phyloP scores from a whole-genome alignment of 2,797 vertebrate genomes.

The Alca torda region DNA sequence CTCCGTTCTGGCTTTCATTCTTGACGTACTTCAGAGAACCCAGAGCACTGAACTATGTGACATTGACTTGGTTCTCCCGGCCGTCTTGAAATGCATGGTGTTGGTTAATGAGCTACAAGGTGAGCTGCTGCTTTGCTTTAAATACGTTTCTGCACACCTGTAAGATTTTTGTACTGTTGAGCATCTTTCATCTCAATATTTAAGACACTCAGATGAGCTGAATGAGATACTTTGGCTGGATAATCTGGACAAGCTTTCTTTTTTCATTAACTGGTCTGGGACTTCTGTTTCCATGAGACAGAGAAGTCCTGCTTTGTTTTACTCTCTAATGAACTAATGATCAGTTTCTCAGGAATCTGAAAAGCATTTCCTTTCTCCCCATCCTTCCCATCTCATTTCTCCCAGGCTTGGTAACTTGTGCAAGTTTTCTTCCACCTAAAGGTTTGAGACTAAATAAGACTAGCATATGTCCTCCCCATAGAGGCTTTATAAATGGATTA shows the following conservation, averaged over 20 bases:
- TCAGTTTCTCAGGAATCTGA: not conserved
- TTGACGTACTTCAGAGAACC: constrained; percentile 85
- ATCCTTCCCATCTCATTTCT: not conserved
- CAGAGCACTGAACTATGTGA: constrained; percentile 79
- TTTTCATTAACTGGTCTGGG: not conserved
- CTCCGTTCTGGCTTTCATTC: constrained; percentile 83
- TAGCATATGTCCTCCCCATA: not conserved
- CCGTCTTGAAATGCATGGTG: constrained; percentile 86
- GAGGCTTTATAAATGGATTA: not conserved
- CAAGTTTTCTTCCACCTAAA: not conserved
- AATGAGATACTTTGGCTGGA: not conserved
- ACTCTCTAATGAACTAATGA: not conserved
- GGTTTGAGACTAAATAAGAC: not conserved
- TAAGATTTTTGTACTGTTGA: not conserved
- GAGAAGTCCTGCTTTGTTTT: not conserved
- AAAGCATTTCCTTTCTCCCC: not conserved
- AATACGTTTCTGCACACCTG: not conserved
- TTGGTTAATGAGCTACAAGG: constrained; percentile 91
- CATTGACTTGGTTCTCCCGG: constrained; percentile 78
- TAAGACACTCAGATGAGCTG: not conserved
- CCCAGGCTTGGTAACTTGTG: not conserved
- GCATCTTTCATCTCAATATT: not conserved
- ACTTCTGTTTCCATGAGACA: not conserved
- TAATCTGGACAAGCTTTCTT: not conserved
- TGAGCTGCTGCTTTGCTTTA: constrained; percentile 64